Conservation (phyloP, 2,888 invertebrate genomes). For the Raillietiella orientalis region DNA sequence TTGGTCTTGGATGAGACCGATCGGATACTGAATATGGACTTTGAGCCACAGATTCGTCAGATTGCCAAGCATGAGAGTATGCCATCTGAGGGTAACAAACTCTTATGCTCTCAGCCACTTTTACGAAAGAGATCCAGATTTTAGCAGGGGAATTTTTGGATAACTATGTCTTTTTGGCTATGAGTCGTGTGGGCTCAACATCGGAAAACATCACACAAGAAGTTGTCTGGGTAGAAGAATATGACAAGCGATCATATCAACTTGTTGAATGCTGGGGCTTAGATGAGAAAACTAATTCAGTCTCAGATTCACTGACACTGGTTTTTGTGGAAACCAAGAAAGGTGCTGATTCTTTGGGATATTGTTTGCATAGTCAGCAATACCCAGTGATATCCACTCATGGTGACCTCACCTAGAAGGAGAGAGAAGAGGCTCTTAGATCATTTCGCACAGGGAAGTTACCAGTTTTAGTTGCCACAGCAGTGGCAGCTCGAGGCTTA, state of each 20-base stretch:
- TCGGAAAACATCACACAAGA: slow-evolving; percentile 99
- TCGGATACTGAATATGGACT: slow-evolving; percentile 98
- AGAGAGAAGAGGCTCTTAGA: slow-evolving; percentile 82
- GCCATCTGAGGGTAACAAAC: slow-evolving; percentile 90
- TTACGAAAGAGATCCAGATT: slow-evolving; percentile 94
- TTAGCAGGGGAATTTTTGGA: slow-evolving; percentile 88
- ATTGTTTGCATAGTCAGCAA: slow-evolving; percentile 55
- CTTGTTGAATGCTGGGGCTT: slow-evolving; percentile 47
- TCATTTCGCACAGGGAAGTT: slow-evolving; percentile 71
- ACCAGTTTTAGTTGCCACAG: slow-evolving; percentile 78
- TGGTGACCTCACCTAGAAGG: slow-evolving; percentile 85
- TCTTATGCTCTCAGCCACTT: slow-evolving; percentile 98
- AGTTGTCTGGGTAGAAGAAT: slow-evolving; percentile 91
- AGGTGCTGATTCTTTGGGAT: slow-evolving; percentile 84
- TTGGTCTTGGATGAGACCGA: slow-evolving; percentile 4
- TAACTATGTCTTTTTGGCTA: slow-evolving; percentile 96
- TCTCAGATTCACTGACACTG: slow-evolving; percentile 56
- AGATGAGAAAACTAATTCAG: slow-evolving; percentile 9
- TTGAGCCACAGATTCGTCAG: slow-evolving; percentile 74
- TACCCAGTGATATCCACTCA: slow-evolving; percentile 97
- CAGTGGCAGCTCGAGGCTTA: slow-evolving; percentile 85
- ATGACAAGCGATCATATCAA: slow-evolving; percentile 81
- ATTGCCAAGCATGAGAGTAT: slow-evolving; percentile 70
- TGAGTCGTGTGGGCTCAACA: slow-evolving; percentile 93
- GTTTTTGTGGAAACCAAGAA: slow-evolving; percentile 99